Conservation (phyloP, 2,797 vertebrate species). For the Tragelaphus oryx region DNA sequence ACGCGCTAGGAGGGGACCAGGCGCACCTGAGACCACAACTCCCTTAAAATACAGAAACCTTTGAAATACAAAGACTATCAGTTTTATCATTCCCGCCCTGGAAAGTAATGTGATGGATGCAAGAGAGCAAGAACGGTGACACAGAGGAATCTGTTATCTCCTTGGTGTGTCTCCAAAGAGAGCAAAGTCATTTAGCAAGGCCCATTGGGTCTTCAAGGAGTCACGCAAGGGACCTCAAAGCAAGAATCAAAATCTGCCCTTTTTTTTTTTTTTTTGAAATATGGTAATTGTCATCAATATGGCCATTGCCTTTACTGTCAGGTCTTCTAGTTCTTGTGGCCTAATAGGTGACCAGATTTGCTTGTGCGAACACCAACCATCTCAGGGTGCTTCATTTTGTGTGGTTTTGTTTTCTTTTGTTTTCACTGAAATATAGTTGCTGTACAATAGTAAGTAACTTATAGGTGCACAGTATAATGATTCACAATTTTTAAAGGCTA, state of each 20-base stretch:
- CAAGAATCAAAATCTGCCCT: neutral
- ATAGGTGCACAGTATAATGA: neutral
- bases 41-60: neutral
- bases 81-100: neutral
- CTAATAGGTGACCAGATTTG: neutral
- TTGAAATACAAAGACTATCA: neutral
- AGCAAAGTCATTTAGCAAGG: neutral
- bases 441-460: neutral
- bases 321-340: neutral
- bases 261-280: neutral
- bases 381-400: neutral
- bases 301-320: neutral
- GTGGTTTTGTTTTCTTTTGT: neutral
- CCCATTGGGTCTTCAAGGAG: neutral
- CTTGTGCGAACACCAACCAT: neutral
- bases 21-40: neutral
- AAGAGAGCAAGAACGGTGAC: neutral
- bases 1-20: rapidly evolving
- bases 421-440: neutral
- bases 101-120: neutral
- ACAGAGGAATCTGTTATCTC: neutral
- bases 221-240: neutral
- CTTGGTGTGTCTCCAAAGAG: neutral
- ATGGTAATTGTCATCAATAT: neutral
- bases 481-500: neutral